phyloP scores from a whole-genome alignment of 2,888 invertebrate species.

The Harpagoxenus sublaevis region DNA sequence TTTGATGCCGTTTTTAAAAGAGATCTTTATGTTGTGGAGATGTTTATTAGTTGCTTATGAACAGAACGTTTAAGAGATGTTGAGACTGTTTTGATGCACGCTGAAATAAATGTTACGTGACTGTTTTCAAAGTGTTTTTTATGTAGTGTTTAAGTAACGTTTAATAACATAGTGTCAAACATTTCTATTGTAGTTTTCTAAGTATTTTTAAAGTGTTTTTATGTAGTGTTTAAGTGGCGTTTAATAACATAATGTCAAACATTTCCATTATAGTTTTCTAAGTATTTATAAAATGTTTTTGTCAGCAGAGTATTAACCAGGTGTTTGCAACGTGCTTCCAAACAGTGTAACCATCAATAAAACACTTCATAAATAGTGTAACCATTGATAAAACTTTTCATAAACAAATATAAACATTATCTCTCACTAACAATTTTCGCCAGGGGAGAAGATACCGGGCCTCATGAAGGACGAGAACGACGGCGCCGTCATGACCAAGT shows the following conservation, averaged over 20 bases:
- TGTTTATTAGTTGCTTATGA: slow-evolving; percentile 4
- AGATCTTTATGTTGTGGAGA: neutral
- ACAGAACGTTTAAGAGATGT: neutral
- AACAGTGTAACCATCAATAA: neutral
- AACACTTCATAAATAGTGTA: neutral
- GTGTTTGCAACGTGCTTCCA: neutral
- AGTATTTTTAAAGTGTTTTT: neutral
- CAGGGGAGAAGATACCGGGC: too few species aligned
- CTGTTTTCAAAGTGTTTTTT: neutral
- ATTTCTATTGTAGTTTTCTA: neutral
- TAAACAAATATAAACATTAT: slow-evolving; percentile 7
- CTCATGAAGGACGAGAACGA: too few species aligned
- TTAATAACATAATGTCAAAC: neutral
- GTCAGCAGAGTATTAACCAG: neutral
- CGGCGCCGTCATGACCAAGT: too few species aligned
- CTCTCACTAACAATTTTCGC: slow-evolving; percentile 17
- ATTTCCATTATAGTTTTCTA: neutral
- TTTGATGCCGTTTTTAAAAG: neutral
- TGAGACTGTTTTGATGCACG: slow-evolving; percentile 7
- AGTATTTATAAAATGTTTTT: slow-evolving; percentile 1
- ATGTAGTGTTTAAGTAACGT: neutral
- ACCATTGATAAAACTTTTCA: neutral
- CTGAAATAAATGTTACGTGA: neutral
- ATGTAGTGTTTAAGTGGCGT: neutral
- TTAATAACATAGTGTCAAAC: neutral